These are phyloP conservation scores for Meriones psammophilus DNA, from an alignment of 2,797 vertebrate genomes.

Conservation along the genomic window DNA sequence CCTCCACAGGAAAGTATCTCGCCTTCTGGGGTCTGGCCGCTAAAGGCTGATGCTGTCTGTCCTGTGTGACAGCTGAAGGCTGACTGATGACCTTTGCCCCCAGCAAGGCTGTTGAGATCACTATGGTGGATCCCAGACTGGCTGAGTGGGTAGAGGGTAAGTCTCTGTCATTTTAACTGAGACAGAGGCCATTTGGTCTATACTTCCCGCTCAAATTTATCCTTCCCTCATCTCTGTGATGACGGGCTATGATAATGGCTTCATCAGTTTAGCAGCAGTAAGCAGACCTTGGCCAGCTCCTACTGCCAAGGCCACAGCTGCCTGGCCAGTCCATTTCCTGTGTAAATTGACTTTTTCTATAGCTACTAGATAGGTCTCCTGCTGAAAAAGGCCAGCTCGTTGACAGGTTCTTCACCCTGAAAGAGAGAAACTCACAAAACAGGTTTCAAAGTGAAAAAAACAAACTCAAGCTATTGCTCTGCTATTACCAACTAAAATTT, in stretches of 20 bases:
- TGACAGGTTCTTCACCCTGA: neutral
- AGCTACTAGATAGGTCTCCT: neutral
- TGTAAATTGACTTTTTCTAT: neutral
- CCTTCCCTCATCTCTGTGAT: neutral
- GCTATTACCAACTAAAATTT: neutral
- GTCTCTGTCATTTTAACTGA: neutral
- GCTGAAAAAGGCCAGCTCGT: neutral
- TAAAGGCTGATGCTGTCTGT: neutral
- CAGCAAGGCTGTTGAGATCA: neutral
- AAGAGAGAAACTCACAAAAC: no score
- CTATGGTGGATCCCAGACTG: neutral
- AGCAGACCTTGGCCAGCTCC: neutral
- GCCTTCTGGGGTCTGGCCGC: neutral
- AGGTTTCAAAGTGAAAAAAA: no score
- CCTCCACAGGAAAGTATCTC: neutral
- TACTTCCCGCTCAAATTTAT: neutral
- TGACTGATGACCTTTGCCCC: neutral
- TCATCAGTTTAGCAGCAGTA: neutral
- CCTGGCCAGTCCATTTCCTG: neutral
- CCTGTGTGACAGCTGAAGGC: neutral
- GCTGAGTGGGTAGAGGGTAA: neutral
- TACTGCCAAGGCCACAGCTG: no score
- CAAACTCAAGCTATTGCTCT: neutral
- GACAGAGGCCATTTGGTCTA: neutral
- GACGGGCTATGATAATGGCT: neutral